Evolutionary conservation across 2,113 vertebrate genomes (phyloP), one percentile per base, ranked within the genome.

Genomic region (Syngnathoides biaculeatus): DNA sequence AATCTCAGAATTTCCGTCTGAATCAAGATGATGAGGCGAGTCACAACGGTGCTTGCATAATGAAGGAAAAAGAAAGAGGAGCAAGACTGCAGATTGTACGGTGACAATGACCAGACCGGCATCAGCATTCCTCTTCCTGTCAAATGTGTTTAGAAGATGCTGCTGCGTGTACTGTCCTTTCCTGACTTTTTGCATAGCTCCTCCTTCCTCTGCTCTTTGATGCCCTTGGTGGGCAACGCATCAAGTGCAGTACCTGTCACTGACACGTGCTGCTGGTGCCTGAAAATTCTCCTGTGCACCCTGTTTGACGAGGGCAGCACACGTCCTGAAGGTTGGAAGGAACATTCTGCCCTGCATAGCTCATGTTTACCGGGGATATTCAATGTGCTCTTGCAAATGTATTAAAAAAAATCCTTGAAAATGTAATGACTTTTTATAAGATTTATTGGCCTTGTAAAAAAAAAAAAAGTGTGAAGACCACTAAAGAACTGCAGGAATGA

Each of bases 191-290:
- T 71, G 48, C 61, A 48, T 69, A 43, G 75, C 80, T 74, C 74
- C 81, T 71, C 80, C 79, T 79, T 8, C n/a, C 27, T 35, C 43
- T 64, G 59, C 48, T 67, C 58, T 11, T 50, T 26, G 2, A 40
- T 64, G 61, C 69, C 81, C 74, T 76, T 59, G 69, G 71, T 70
- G 55, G 43, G 42, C 82, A 81, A 80, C 84, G 77, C 83, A 80
- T 30, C 86, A 88, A 82, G 87, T 87, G 80, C 65, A 56, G 74
- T 69, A 86, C 85, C 82, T 80, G 76, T 78, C 81, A 78, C 73
- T 22, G 42, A 75, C 80, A 84, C 68, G 74, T 24, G 79, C 63
- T 67, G 72, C 66, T 84, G 77, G 66, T 67, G 76, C 20, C 59
- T 67, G 64, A 50, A 24, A 38, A 79, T 72, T 68, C 68, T 69